These are phyloP conservation scores for Nesometra sesokonis DNA, from an alignment of 35 echinoderm and acorn worm species.

Conservation along the genomic window DNA sequence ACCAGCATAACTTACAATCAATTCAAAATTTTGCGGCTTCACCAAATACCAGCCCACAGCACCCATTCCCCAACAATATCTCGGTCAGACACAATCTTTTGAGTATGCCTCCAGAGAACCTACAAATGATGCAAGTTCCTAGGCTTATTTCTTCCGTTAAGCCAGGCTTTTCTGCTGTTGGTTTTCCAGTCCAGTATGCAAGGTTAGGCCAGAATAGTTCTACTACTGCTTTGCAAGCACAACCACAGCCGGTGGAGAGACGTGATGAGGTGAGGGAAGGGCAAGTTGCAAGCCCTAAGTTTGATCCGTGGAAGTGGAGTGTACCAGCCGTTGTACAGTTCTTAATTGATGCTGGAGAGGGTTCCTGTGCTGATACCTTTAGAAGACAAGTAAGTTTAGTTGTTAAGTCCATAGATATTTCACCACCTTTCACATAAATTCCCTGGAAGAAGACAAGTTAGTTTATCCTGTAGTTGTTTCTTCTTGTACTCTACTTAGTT, in stretches of 20 bases:
- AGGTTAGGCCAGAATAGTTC: background rate
- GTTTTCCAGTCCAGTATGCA: background rate
- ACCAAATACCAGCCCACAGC: background rate
- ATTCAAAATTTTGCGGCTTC: background rate
- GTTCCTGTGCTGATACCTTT: slow-evolving; percentile 77
- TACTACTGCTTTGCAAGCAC: background rate
- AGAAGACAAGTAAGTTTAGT: slow-evolving; percentile 78
- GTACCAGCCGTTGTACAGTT: slow-evolving; percentile 85
- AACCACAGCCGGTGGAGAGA: background rate
- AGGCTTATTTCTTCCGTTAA: background rate
- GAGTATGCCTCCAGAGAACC: background rate
- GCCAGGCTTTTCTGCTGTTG: too few species aligned
- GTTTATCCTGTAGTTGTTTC: too few species aligned
- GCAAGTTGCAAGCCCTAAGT: background rate
- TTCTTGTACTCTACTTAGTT: too few species aligned
- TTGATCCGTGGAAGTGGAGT: slow-evolving; percentile 68
- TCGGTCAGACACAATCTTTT: background rate
- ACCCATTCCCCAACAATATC: background rate
- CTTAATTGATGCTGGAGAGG: slow-evolving; percentile 75
- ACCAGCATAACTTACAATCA: background rate
- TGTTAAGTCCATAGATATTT: background rate
- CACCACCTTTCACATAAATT: background rate
- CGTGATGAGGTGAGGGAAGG: background rate
- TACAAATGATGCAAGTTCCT: background rate
- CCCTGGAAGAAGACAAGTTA: too few species aligned